phyloP scores from a whole-genome alignment of 2,888 invertebrate genomes.

The Cylindroiulus punctatus region DNA sequence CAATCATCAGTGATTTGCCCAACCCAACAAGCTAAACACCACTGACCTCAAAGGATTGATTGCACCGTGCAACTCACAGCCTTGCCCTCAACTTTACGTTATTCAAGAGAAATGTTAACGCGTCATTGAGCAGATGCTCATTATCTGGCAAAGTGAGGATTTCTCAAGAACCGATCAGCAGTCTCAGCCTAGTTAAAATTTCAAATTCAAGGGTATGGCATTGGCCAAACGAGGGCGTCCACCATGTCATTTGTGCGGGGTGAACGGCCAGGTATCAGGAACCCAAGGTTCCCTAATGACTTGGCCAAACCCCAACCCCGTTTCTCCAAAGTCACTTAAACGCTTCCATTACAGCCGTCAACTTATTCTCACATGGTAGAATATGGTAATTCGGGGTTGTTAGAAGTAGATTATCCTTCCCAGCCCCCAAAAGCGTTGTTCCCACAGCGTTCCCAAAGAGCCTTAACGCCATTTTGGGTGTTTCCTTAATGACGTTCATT shows the following conservation, averaged over 20 bases:
- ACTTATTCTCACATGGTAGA: constrained; percentile 16
- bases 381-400: constrained; percentile 24
- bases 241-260: background rate
- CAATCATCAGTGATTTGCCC: background rate
- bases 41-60: constrained; percentile 24
- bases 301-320: background rate
- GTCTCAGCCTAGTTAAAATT: background rate
- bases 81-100: background rate
- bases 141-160: background rate
- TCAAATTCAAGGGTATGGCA: background rate
- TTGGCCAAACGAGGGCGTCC: background rate
- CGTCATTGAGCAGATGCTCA: too few species aligned
- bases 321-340: background rate
- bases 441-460: background rate
- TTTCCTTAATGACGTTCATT: constrained; percentile 44
- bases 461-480: constrained; percentile 17
- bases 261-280: background rate
- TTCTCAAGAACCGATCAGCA: background rate
- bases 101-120: background rate
- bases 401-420: constrained; percentile 20
- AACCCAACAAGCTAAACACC: background rate
- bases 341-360: background rate
- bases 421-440: background rate
- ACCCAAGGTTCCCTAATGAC: constrained; percentile 7
- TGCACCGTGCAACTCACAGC: background rate